Conservation (phyloP, 2,113 vertebrate genomes). For the Eudyptes chrysolophus region DNA sequence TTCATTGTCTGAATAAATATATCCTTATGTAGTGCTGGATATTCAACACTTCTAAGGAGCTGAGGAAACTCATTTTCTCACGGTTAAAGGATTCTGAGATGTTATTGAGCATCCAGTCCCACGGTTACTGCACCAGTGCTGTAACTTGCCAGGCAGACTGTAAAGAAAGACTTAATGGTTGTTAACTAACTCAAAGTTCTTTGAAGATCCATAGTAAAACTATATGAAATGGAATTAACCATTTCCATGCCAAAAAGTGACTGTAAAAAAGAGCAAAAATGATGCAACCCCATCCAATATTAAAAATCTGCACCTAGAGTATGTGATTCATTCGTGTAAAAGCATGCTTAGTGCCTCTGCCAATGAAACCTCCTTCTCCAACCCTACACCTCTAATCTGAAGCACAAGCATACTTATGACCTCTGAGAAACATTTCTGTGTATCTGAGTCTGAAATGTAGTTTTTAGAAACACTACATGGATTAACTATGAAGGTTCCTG, state of each 20-base stretch:
- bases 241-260: background rate
- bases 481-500: background rate
- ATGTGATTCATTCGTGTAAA: background rate
- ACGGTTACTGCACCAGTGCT: background rate
- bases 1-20: background rate
- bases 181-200: background rate
- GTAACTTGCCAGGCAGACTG: background rate
- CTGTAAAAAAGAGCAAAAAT: background rate
- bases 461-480: background rate
- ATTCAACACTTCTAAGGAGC: background rate
- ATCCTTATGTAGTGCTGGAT: background rate
- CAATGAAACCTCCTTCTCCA: background rate
- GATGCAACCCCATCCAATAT: background rate
- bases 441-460: background rate
- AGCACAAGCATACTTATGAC: background rate
- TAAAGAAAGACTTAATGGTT: background rate
- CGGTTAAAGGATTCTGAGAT: background rate
- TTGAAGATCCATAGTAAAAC: background rate
- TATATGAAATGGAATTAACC: background rate
- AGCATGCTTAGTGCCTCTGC: background rate
- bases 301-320: background rate
- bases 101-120: background rate
- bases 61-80: background rate
- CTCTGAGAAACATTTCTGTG: background rate
- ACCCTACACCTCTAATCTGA: background rate